phyloP scores from a whole-genome alignment of 2,113 vertebrate species.

The Dendropsophus ebraccatus region DNA sequence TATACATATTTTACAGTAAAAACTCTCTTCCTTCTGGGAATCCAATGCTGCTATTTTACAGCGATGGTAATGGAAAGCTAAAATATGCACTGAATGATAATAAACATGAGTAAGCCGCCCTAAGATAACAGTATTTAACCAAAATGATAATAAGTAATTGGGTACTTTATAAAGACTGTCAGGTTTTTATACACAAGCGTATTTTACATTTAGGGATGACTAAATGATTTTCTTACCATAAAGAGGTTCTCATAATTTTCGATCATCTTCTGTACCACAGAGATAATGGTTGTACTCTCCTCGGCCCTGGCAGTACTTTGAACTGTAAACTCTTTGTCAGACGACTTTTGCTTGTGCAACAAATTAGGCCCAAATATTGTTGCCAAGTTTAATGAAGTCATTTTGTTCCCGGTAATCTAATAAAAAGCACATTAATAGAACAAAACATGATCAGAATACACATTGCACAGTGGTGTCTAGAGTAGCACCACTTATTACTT shows the following conservation, averaged over 20 bases:
- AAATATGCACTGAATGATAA: neutral
- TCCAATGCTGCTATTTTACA: neutral
- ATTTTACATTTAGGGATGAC: neutral
- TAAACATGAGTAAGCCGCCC: neutral
- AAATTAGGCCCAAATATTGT: slow-evolving; percentile 97
- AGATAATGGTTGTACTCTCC: slow-evolving; percentile 91
- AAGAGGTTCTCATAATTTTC: slow-evolving; percentile 85
- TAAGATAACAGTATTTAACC: neutral
- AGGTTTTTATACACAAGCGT: neutral
- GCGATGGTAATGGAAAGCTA: neutral
- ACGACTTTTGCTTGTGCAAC: slow-evolving; percentile 92
- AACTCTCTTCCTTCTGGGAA: neutral
- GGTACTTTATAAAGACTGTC: neutral
- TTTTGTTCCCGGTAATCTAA: slow-evolving; percentile 95
- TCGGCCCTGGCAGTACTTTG: slow-evolving; percentile 93
- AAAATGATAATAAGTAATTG: neutral
- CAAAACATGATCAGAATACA: slow-evolving; percentile 58
- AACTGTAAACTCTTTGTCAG: slow-evolving; percentile 94
- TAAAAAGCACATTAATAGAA: slow-evolving; percentile 57
- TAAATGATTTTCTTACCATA: slow-evolving; percentile 78
- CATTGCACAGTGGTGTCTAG: slow-evolving; percentile 6
- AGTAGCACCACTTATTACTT: neutral
- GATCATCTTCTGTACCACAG: slow-evolving; percentile 92
- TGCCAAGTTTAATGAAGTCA: slow-evolving; percentile 94
- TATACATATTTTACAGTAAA: neutral